phyloP scores from a whole-genome alignment of 2,888 invertebrate genomes.

The Dicycla oo region DNA sequence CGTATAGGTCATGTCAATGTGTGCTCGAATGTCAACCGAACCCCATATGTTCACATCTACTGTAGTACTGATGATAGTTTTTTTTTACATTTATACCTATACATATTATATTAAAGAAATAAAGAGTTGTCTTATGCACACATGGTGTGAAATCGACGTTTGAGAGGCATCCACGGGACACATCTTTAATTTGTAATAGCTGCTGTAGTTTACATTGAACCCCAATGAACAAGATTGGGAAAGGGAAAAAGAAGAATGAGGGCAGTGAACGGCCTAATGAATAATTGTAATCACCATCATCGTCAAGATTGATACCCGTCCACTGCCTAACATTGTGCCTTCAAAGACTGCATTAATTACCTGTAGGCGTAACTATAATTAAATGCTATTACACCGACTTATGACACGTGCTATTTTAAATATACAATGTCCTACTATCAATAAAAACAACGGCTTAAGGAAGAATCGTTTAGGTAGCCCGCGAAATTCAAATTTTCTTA shows the following conservation, averaged over 20 bases:
- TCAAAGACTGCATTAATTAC: background rate
- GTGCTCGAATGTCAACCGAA: too few species aligned
- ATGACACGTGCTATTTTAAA: constrained; percentile 9
- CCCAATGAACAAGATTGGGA: constrained; percentile 2
- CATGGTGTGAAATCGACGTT: too few species aligned
- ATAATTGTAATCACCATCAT: background rate
- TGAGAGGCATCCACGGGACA: background rate
- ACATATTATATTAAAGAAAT: too few species aligned
- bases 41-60: too few species aligned
- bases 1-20: too few species aligned
- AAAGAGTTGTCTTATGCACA: too few species aligned
- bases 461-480: too few species aligned
- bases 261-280: background rate
- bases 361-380: background rate
- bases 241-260: background rate
- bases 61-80: too few species aligned
- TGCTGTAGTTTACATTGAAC: background rate
- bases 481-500: too few species aligned
- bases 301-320: background rate
- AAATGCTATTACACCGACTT: background rate
- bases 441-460: constrained; percentile 28
- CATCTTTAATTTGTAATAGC: too few species aligned
- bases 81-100: too few species aligned
- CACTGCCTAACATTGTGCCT: background rate
- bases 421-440: background rate